phyloP scores from a whole-genome alignment of 2,113 vertebrate species.

The Illadopsis cleaveri region DNA sequence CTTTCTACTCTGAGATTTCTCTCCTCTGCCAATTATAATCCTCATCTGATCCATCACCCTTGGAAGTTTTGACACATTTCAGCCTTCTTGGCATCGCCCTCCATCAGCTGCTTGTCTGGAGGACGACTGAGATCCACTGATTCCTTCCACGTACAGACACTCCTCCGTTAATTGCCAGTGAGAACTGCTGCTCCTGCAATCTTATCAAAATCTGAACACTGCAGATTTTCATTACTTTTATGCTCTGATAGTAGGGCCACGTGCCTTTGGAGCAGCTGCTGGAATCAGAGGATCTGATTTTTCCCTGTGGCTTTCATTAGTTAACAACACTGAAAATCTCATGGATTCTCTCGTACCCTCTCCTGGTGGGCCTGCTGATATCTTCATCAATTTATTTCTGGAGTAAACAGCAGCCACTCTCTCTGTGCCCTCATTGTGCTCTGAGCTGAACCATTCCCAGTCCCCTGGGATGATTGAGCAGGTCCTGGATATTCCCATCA shows the following conservation, averaged over 20 bases:
- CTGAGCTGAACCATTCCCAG: background rate
- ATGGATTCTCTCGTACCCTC: background rate
- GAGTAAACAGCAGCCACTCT: background rate
- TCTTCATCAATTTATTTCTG: background rate
- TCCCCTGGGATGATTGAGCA: background rate
- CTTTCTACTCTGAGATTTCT: background rate
- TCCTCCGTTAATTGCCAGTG: background rate
- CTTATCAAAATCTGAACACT: background rate
- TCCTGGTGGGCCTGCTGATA: background rate
- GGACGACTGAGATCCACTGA: background rate
- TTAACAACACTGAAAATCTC: background rate
- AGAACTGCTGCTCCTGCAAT: background rate
- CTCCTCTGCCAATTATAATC: background rate
- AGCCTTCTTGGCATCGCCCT: background rate
- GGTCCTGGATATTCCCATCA: background rate
- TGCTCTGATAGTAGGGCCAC: fast-evolving
- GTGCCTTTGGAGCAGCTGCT: background rate
- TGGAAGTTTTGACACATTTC: background rate
- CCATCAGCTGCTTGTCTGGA: background rate
- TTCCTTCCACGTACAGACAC: background rate
- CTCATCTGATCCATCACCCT: background rate
- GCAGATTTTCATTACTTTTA: background rate
- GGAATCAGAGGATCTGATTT: background rate
- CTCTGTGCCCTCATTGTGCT: background rate
- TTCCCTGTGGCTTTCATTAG: background rate